Evolutionary conservation across 1,140 invertebrate genomes (phyloP), one percentile per base, ranked within the genome.

Genomic region (Phymorhynchus buccinoides): DNA sequence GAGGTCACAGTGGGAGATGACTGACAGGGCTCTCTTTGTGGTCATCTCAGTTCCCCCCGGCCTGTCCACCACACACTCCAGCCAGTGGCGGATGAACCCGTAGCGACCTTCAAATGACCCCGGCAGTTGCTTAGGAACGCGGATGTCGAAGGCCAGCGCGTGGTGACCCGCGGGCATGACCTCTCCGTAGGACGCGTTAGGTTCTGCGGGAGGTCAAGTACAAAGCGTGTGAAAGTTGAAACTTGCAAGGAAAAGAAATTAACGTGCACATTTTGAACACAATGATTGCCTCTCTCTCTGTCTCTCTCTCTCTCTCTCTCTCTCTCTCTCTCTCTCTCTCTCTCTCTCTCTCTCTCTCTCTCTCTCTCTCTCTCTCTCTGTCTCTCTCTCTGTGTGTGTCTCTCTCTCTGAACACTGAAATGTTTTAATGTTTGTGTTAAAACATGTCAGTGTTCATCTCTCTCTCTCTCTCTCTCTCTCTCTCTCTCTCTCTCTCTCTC

Each of bases 61-160:
- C 66, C 81, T 4, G 39, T 83, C 81, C 39, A 83, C 56, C 37
- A 83, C 62, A 30, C 81, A 83, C 66, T 83, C 81, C 62, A 83
- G 41, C 81, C 81, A 83, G 66, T 83, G 81, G 3, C 81, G 81
- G 14, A 83, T 41, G 39, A 83, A 83, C 37, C 81, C 81, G 81
- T 83, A 73, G 44, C 81, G 81, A 71, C 81, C 81, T 71, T 83
- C 81, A 83, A 83, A 83, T 30, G 81, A 83, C 62, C 35, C 81
- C 3, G 81, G 81, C 37, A 83, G 66, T n/a, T 37, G 35, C 62
- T 83, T 2, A 1, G 81, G 81, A 3, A 83, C 62, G 37, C 30
- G 62, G 37, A 83, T 73, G n/a, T 83, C 81, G 9, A 83, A 83
- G 39, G 62, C 81, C 39, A 83, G 66, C 3, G 81, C 35, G 81